Conservation (phyloP, 2,113 vertebrate genomes). For the Onychostruthus taczanowskii region DNA sequence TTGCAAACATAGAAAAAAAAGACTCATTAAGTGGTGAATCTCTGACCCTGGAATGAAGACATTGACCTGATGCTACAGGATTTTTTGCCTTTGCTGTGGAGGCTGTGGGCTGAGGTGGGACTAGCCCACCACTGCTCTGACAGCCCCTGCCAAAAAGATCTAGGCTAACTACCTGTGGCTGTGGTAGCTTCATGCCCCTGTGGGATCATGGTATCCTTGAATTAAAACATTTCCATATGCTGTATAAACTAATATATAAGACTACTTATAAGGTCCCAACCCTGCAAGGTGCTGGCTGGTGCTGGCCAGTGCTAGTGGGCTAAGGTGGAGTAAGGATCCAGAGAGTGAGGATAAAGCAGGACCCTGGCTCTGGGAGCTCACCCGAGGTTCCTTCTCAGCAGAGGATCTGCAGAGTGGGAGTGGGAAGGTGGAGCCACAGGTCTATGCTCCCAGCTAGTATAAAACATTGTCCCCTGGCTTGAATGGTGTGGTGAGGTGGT, state of each 20-base stretch:
- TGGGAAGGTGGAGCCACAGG: fast-evolving
- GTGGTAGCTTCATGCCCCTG: fast-evolving
- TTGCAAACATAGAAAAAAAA: not conserved
- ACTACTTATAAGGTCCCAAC: not conserved
- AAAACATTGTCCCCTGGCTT: fast-evolving
- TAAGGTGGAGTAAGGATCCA: not conserved
- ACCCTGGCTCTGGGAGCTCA: fast-evolving
- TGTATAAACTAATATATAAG: not conserved
- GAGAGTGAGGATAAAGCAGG: not conserved
- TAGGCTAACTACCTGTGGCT: no score
- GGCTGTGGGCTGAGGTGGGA: not conserved
- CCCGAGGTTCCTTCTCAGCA: fast-evolving
- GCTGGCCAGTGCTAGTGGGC: fast-evolving
- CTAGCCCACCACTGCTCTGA: fast-evolving
- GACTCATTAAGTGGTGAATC: not conserved
- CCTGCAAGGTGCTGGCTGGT: fast-evolving
- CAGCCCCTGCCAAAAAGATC: no score
- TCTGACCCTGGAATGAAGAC: not conserved
- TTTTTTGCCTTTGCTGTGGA: not conserved
- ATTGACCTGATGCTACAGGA: fast-evolving
- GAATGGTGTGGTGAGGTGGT: not conserved
- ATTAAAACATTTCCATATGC: not conserved
- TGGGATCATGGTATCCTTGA: not conserved
- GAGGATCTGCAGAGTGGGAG: not conserved
- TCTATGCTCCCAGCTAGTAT: fast-evolving